Conservation (phyloP, 2,797 vertebrate genomes). For the Linurgus olivaceus region DNA sequence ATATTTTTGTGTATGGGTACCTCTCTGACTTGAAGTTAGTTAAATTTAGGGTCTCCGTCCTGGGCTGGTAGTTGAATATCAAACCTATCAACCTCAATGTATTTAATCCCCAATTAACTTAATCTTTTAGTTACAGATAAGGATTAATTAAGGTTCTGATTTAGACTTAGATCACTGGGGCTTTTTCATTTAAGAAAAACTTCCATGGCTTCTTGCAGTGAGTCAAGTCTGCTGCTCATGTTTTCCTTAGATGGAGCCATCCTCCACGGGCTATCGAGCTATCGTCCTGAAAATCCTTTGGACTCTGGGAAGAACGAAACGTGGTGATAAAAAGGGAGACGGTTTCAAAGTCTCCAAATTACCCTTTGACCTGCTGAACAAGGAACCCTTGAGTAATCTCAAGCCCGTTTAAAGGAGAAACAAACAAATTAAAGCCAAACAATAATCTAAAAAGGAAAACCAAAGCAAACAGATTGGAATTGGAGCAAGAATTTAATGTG, state of each 20-base stretch:
- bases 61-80: background rate
- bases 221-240: slow-evolving; percentile 2
- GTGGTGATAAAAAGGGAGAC: slow-evolving; percentile 57
- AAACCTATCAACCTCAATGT: background rate
- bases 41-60: background rate
- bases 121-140: background rate
- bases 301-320: slow-evolving; percentile 46
- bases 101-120: background rate
- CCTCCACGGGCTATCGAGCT: slow-evolving; percentile 16
- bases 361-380: slow-evolving; percentile 62
- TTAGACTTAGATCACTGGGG: background rate
- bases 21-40: background rate
- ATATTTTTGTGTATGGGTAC: background rate
- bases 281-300: slow-evolving; percentile 57
- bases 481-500: background rate
- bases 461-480: slow-evolving; percentile 33
- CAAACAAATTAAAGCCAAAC: slow-evolving; percentile 58
- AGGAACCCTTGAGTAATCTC: slow-evolving; percentile 59
- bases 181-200: background rate
- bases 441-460: slow-evolving; percentile 56
- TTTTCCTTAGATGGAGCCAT: slow-evolving; percentile 42
- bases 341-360: slow-evolving; percentile 60
- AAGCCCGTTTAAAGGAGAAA: slow-evolving; percentile 55
- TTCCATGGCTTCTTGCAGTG: background rate
- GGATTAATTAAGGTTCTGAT: background rate